A percentile compares a stretch with the other conserved stretches of the same genome.
These are phyloP conservation scores for Mormoops blainvillei DNA, from an alignment of 2,113 vertebrate genomes.

Conservation along the genomic window DNA sequence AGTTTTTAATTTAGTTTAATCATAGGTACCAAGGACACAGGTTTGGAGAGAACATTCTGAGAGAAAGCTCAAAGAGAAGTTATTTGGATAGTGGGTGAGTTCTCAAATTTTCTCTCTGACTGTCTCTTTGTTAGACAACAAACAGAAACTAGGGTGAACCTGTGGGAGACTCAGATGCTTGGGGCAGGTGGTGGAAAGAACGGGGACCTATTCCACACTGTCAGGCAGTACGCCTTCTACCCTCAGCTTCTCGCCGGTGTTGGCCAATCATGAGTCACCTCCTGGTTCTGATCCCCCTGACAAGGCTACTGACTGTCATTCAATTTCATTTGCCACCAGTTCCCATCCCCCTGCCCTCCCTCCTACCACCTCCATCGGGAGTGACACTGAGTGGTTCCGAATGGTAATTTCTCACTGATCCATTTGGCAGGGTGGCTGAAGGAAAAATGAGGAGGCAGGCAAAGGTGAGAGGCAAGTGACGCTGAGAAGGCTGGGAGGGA, in stretches of 20 bases:
- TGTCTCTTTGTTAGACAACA: background rate
- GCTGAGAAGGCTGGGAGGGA: background rate
- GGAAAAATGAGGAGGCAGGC: background rate
- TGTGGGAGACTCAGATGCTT: background rate
- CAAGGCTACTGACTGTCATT: background rate
- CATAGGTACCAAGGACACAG: background rate
- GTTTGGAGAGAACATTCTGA: background rate
- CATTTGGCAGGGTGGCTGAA: background rate
- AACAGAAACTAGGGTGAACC: background rate
- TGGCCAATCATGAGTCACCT: background rate
- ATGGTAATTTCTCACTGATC: slow-evolving; percentile 4
- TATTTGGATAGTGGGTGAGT: background rate
- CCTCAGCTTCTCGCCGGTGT: background rate
- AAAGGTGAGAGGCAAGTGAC: background rate
- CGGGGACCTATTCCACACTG: background rate
- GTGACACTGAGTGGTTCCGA: background rate
- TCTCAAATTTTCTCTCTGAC: background rate
- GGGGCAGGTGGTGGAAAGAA: background rate
- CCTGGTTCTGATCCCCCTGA: background rate
- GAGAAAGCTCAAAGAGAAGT: background rate
- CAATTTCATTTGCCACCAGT: background rate
- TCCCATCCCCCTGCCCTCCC: background rate
- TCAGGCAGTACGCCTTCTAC: background rate
- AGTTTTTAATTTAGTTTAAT: slow-evolving; percentile 18
- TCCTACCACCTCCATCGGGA: background rate